Conservation (phyloP, 2,797 vertebrate species). For the Gouania willdenowi region DNA sequence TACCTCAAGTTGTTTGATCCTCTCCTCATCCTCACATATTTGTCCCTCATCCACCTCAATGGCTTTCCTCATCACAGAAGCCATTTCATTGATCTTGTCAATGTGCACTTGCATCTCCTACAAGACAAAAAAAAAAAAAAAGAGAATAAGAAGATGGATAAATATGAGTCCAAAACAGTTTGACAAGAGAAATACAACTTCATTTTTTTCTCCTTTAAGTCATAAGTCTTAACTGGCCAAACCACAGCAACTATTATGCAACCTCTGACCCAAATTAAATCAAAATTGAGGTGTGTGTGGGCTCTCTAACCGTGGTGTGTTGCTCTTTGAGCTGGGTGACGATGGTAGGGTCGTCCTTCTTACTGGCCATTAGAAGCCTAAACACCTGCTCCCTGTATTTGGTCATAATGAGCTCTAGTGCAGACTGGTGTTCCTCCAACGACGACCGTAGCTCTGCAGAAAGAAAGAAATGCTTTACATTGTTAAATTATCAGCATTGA, state of each 20-base stretch:
- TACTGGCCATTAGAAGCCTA: slow-evolving; percentile 92
- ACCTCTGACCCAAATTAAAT: no score
- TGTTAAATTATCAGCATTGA: no score
- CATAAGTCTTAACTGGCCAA: no score
- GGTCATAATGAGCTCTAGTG: slow-evolving; percentile 97
- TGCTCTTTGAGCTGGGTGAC: slow-evolving; percentile 92
- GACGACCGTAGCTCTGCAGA: slow-evolving; percentile 86
- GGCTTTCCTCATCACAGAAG: slow-evolving; percentile 93
- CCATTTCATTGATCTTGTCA: slow-evolving; percentile 98
- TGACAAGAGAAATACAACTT: background rate
- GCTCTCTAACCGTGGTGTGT: slow-evolving; percentile 84
- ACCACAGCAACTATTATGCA: no score
- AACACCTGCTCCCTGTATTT: slow-evolving; percentile 98
- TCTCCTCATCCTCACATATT: slow-evolving; percentile 88
- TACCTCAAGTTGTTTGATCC: slow-evolving; percentile 92
- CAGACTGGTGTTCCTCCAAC: slow-evolving; percentile 97
- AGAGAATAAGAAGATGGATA: no score
- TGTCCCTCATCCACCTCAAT: slow-evolving; percentile 92
- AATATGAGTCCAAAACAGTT: no score
- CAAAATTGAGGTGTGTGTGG: background rate
- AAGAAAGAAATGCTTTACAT: slow-evolving; percentile 1
- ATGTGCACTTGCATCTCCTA: slow-evolving; percentile 93
- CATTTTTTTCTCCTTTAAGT: no score
- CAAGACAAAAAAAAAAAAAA: background rate
- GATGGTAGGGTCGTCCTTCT: slow-evolving; percentile 90